These are phyloP conservation scores for Cryptophagus acutangulus DNA, from an alignment of 2,888 invertebrate species.

Conservation along the genomic window DNA sequence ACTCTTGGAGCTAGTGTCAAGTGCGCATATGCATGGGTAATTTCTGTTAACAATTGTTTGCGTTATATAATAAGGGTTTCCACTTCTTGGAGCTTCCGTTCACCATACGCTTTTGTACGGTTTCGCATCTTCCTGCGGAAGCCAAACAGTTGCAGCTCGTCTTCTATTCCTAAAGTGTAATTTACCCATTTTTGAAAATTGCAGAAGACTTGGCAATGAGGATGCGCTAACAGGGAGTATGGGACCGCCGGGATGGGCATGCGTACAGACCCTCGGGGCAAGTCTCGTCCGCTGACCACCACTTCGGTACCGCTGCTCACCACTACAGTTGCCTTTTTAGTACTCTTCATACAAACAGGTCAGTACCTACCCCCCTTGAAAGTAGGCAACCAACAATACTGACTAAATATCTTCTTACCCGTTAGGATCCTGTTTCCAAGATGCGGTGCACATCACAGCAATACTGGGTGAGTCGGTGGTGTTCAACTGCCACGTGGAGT, in stretches of 20 bases:
- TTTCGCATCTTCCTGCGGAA: too few species aligned
- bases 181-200: constrained; percentile 37
- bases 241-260: constrained; percentile 90
- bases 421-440: constrained; percentile 71
- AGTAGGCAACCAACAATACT: background rate
- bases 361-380: too few species aligned
- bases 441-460: constrained; percentile 95
- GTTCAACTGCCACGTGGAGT: constrained; percentile 97
- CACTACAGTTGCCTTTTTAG: constrained; percentile 56
- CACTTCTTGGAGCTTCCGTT: too few species aligned
- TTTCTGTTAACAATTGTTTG: too few species aligned
- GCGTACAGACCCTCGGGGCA: constrained; percentile 78
- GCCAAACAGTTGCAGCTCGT: too few species aligned
- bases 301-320: constrained; percentile 46
- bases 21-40: too few species aligned
- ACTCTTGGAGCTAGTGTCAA: too few species aligned
- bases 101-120: too few species aligned
- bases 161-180: too few species aligned
- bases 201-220: constrained; percentile 66
- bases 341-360: constrained; percentile 44
- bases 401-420: background rate
- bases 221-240: constrained; percentile 73
- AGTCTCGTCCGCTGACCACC: constrained; percentile 51
- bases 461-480: constrained; percentile 95
- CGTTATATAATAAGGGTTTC: too few species aligned